phyloP scores from a whole-genome alignment of 2,797 vertebrate genomes.

The Sebastes cheni region DNA sequence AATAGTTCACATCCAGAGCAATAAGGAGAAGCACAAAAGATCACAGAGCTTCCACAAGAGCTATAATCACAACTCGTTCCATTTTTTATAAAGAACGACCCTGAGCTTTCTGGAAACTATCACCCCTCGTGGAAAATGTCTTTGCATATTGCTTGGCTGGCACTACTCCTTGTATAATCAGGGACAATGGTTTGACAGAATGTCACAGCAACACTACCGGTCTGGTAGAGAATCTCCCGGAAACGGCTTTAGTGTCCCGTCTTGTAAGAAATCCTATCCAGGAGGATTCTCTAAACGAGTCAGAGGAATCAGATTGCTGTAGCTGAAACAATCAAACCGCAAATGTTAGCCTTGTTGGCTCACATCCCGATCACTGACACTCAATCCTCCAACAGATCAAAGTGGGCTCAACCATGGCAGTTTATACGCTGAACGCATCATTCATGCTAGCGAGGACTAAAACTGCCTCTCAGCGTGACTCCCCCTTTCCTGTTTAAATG shows the following conservation, averaged over 20 bases:
- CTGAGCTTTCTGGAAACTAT: constrained; percentile 51
- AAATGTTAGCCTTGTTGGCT: constrained; percentile 58
- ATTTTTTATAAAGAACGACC: constrained; percentile 13
- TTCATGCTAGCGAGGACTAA: constrained; percentile 23
- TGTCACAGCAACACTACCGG: constrained; percentile 62
- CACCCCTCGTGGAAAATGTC: constrained; percentile 28
- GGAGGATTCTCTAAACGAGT: constrained; percentile 45
- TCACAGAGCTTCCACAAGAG: not conserved
- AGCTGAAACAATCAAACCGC: constrained; percentile 64
- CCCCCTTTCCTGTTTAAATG: constrained; percentile 33
- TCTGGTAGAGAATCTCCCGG: constrained; percentile 41
- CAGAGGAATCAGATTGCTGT: constrained; percentile 58
- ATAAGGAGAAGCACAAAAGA: not conserved
- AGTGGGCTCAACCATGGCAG: constrained; percentile 30
- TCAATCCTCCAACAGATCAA: constrained; percentile 45
- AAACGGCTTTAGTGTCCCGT: constrained; percentile 55
- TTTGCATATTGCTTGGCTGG: constrained; percentile 43
- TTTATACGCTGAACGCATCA: constrained; percentile 47
- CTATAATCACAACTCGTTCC: constrained; percentile 23
- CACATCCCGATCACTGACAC: constrained; percentile 37
- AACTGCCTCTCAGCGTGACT: constrained; percentile 23
- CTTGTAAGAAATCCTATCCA: constrained; percentile 58
- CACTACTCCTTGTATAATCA: constrained; percentile 47
- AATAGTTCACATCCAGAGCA: not conserved
- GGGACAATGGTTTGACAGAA: constrained; percentile 52